Conservation (phyloP, 2,113 vertebrate genomes). For the Suricata suricatta region DNA sequence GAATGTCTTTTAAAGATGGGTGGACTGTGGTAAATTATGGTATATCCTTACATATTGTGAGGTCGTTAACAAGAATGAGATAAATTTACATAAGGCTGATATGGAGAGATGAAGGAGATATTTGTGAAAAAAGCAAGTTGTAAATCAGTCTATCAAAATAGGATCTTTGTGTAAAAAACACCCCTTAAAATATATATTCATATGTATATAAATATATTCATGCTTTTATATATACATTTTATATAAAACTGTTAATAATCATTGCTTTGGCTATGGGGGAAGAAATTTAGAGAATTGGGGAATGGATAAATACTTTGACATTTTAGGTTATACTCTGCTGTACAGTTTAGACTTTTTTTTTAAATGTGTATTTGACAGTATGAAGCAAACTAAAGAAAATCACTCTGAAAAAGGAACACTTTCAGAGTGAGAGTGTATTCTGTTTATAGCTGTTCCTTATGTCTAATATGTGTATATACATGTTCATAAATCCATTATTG, state of each 20-base stretch:
- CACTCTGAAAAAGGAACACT: background rate
- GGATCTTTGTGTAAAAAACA: background rate
- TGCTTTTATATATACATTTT: background rate
- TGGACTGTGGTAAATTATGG: background rate
- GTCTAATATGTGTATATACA: background rate
- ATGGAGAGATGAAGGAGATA: background rate
- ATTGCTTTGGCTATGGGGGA: background rate
- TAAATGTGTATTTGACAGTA: background rate
- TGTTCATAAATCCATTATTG: background rate
- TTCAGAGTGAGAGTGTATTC: background rate
- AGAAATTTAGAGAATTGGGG: background rate
- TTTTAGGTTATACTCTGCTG: background rate
- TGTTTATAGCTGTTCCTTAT: background rate
- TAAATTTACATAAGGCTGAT: slow-evolving; percentile 8
- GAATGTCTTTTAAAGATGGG: background rate
- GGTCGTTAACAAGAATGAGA: background rate
- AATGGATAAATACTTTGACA: background rate
- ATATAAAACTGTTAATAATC: background rate
- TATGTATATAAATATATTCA: background rate
- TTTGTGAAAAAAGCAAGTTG: background rate
- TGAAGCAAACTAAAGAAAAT: background rate
- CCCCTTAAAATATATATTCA: background rate
- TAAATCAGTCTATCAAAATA: background rate
- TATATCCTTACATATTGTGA: background rate
- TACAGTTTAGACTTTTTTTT: background rate